Evolutionary conservation across 2,888 invertebrate species (phyloP).

Genomic region (Schizaphis graminum): DNA sequence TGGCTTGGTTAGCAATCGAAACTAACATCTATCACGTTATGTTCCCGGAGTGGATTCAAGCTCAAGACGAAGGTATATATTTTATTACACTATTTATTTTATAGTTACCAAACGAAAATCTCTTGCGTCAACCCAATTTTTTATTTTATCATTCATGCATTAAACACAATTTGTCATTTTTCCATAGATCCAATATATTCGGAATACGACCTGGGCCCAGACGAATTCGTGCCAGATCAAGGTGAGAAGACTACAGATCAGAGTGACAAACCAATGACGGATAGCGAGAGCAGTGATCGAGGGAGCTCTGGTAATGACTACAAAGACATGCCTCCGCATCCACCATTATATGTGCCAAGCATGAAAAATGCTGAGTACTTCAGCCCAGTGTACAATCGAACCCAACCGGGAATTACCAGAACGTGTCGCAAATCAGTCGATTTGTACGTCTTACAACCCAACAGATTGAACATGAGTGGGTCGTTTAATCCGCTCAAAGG

Average conservation of each 20-base stretch:
- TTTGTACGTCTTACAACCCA: slow-evolving; percentile 86
- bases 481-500: slow-evolving; percentile 89
- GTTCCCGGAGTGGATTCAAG: slow-evolving; percentile 66
- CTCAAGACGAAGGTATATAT: slow-evolving; percentile 68
- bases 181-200: slow-evolving; percentile 47
- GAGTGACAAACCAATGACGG: slow-evolving; percentile 8
- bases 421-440: slow-evolving; percentile 90
- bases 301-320: slow-evolving; percentile 34
- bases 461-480: slow-evolving; percentile 82
- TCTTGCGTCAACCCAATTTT: neutral
- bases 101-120: neutral
- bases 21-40: slow-evolving; percentile 68
- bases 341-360: slow-evolving; percentile 66
- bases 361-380: slow-evolving; percentile 59
- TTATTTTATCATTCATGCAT: neutral
- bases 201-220: slow-evolving; percentile 50
- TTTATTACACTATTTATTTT: neutral
- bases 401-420: slow-evolving; percentile 45
- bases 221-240: slow-evolving; percentile 15
- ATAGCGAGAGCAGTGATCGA: neutral
- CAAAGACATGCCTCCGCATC: slow-evolving; percentile 50
- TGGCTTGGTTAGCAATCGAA: slow-evolving; percentile 70
- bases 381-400: slow-evolving; percentile 40
- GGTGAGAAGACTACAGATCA: neutral
- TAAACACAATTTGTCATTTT: neutral